Base-by-base conservation (phyloP, 2,113 vertebrate genomes). In the Aspiorhynchus laticeps region DNA sequence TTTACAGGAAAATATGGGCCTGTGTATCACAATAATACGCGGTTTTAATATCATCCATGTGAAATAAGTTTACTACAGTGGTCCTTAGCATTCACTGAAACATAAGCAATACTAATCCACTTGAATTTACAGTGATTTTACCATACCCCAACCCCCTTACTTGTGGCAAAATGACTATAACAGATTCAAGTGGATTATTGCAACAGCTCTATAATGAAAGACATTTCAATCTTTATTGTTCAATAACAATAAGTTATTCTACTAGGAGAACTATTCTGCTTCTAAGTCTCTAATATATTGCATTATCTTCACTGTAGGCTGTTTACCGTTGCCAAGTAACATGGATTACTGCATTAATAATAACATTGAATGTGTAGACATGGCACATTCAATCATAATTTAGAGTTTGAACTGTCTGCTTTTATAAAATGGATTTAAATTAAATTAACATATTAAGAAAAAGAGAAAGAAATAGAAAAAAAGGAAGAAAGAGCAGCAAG, bases 261-360 rank as follows among this genome's bases (percentile, higher is more conserved):
- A 21, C 31, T 71, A 19, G 33, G 17, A 36, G 31, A 71, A 71
- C 17, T 5, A 74, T 74, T 74, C 11, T 74, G 12, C 38, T 19
- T 73, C 38, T 15, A 15, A 77, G 14, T 31, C 17, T 26, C 71
- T 43, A 73, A 73, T 38, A 73, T 24, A 24, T 3, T 73, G 36
- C 33, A 14, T 17, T 77, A 31, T 43, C 12, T 51, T 77, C 3
- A 19, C 26, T 26, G 3, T 31, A 10, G 46, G n/a, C 26, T 77
- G 46, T 77, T 77, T 77, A 77, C 15, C 0, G 46, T 77, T 77
- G 15, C 46, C 43, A 77, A 77, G 46, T 46, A 77, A 51, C 26
- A 51, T 77, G 73, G 73, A 26, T 51, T 77, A 26, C 26, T 31
- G 26, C 7, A 51, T 28, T 31, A 77, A 28, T 53, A 51, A 15